Percentiles rank a stretch among this genome's conserved stretches.
phyloP scores from a whole-genome alignment of 2,113 vertebrate species.

The Misgurnus anguillicaudatus region DNA sequence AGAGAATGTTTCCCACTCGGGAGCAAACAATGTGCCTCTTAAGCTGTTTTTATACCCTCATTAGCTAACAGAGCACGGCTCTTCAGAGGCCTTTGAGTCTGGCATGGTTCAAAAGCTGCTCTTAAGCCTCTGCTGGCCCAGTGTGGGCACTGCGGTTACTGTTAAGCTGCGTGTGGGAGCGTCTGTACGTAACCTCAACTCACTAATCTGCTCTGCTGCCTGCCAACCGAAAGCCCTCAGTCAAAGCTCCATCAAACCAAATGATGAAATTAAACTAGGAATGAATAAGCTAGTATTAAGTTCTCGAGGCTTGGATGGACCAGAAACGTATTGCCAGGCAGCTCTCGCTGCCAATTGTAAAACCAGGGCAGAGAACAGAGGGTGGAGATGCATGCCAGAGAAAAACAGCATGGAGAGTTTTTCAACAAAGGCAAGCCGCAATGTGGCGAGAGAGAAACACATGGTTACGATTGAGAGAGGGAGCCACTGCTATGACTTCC shows the following conservation, averaged over 20 bases:
- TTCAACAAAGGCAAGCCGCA: slow-evolving; percentile 64
- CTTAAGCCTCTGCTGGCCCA: slow-evolving; percentile 52
- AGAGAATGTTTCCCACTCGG: slow-evolving; percentile 68
- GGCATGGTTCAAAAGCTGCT: slow-evolving; percentile 29
- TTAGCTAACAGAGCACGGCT: slow-evolving; percentile 68
- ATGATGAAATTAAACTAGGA: slow-evolving; percentile 71
- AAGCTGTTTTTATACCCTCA: slow-evolving; percentile 71
- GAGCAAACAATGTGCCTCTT: slow-evolving; percentile 69
- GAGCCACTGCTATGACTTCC: slow-evolving; percentile 38
- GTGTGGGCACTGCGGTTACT: slow-evolving; percentile 40
- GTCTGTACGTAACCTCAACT: slow-evolving; percentile 56
- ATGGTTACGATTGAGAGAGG: slow-evolving; percentile 59
- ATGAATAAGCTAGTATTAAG: slow-evolving; percentile 70
- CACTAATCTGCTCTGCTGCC: slow-evolving; percentile 40
- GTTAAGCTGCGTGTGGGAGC: slow-evolving; percentile 32
- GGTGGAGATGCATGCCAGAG: slow-evolving; percentile 53
- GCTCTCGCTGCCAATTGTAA: slow-evolving; percentile 70
- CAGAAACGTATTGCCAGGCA: slow-evolving; percentile 58
- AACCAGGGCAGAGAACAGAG: slow-evolving; percentile 59
- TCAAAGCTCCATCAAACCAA: slow-evolving; percentile 66
- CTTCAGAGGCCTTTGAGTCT: slow-evolving; percentile 23
- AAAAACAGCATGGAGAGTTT: slow-evolving; percentile 64
- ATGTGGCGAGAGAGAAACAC: slow-evolving; percentile 60
- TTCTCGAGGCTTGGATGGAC: slow-evolving; percentile 65
- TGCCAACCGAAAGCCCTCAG: slow-evolving; percentile 62